Evolutionary conservation across 2,888 invertebrate species (phyloP).

Genomic region (Lithophane leautieri): DNA sequence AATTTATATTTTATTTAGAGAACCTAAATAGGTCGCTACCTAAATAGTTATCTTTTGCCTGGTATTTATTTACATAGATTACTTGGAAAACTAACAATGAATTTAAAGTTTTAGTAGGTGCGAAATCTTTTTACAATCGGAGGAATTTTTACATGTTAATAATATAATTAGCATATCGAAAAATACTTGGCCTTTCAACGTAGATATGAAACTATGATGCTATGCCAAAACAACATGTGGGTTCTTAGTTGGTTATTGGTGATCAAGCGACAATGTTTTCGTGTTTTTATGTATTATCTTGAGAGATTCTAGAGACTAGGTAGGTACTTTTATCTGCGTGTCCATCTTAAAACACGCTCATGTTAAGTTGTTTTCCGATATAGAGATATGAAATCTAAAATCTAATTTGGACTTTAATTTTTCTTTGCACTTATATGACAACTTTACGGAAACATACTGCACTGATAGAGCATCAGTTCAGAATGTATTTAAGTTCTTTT

Average conservation of each 20-base stretch:
- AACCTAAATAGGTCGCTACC: not conserved
- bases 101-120: not conserved
- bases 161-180: constrained; percentile 6
- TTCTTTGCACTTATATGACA: constrained; percentile 40
- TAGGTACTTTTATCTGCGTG: constrained; percentile 25
- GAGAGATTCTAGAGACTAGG: not conserved
- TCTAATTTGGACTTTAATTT: not conserved
- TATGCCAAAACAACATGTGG: not conserved
- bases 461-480: constrained; percentile 19
- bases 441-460: constrained; percentile 29
- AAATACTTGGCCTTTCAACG: not conserved
- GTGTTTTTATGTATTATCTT: constrained; percentile 21
- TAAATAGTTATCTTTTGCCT: constrained; percentile 1
- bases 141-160: not conserved
- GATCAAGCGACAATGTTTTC: constrained; percentile 17
- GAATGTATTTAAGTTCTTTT: constrained; percentile 14
- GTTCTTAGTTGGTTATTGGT: constrained; percentile 4
- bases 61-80: constrained; percentile 2
- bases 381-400: constrained; percentile 38
- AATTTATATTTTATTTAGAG: constrained; percentile 8
- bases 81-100: constrained; percentile 9
- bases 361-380: constrained; percentile 20
- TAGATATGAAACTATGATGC: not conserved
- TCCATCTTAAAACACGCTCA: constrained; percentile 35
- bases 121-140: not conserved